These are phyloP conservation scores for Nothocercus nigrocapillus DNA, from an alignment of 2,113 vertebrate genomes.

Conservation along the genomic window DNA sequence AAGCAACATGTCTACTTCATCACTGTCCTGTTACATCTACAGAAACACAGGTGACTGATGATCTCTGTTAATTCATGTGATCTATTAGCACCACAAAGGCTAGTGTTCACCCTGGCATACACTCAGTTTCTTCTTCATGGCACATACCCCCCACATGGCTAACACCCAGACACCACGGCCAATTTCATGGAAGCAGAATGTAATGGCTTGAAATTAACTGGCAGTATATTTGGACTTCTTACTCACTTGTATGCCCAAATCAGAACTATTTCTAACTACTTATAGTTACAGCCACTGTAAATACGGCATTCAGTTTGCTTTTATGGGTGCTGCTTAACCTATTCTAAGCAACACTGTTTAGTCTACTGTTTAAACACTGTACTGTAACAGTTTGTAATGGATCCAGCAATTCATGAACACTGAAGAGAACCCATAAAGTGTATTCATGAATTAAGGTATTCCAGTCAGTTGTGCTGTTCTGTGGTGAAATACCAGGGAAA, in stretches of 20 bases:
- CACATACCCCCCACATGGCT: neutral
- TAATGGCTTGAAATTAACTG: neutral
- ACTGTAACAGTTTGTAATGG: neutral
- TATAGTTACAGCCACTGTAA: slow-evolving; percentile 17
- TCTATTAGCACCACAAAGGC: neutral
- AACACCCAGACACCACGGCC: neutral
- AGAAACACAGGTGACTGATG: neutral
- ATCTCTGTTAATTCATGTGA: neutral
- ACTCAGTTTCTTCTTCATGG: neutral
- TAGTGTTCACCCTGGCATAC: neutral
- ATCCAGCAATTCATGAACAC: neutral
- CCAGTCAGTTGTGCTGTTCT: neutral
- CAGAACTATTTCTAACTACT: slow-evolving; percentile 26
- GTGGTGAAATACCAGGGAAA: neutral
- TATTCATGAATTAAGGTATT: neutral
- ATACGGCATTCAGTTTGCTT: neutral
- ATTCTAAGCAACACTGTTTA: slow-evolving; percentile 14
- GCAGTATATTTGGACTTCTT: slow-evolving; percentile 16
- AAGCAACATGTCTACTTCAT: neutral
- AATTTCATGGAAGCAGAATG: neutral
- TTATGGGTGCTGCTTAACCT: neutral
- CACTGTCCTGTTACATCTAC: neutral
- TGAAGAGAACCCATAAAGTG: neutral
- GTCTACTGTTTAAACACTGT: slow-evolving; percentile 1
- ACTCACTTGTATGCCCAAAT: neutral